Base-by-base conservation (phyloP, 1,140 invertebrate genomes). In the Pseudobourletiella spinata region DNA sequence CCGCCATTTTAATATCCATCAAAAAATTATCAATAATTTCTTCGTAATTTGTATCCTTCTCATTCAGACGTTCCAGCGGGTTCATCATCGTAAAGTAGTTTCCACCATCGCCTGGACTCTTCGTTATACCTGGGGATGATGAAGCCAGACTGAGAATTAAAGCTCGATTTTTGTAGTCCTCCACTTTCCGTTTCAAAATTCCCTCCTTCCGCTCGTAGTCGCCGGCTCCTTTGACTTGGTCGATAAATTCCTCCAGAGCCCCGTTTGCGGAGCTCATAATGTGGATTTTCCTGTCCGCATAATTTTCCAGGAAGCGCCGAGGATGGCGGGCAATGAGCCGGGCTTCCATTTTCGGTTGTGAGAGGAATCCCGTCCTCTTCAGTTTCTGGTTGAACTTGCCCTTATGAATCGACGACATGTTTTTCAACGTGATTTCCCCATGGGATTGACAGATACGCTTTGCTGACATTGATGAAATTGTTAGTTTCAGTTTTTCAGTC, bases 301-400 rank as follows among this genome's bases (percentile, higher is more conserved):
- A 66, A 30, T 43, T 42, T 11, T 66, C 57, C 1, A 66, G 35
- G 30, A 66, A 66, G 26, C 65, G 24, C 14, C 51, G 22, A 1
- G 65, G 60, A 56, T 66, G 51, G 14, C 57, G 39, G 18, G 60
- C 48, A 42, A 66, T 66, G 2, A 29, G 20, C 39, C 62, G 61
- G 0, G 65, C 56, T 42, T 61, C 51, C n/a, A 46, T 58, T 22
- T 66, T 66, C 8, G 51, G 28, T 25, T 60, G 22, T 1, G 44
- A 22, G 8, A 66, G 35, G 18, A 56, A 66, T 18, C 52, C 43
- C 2, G 57, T 63, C 25, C 29, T 18, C 22, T 50, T 28, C 16
- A 63, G 61, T 15, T 30, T 43, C 28, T 3, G 35, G 16, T 57
- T 58, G 29, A 63, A 63, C n/a, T 46, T 20, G 16, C 54, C 61